These are phyloP conservation scores for Deladenus siricidicola DNA, from an alignment of 2,888 invertebrate species.

Conservation along the genomic window DNA sequence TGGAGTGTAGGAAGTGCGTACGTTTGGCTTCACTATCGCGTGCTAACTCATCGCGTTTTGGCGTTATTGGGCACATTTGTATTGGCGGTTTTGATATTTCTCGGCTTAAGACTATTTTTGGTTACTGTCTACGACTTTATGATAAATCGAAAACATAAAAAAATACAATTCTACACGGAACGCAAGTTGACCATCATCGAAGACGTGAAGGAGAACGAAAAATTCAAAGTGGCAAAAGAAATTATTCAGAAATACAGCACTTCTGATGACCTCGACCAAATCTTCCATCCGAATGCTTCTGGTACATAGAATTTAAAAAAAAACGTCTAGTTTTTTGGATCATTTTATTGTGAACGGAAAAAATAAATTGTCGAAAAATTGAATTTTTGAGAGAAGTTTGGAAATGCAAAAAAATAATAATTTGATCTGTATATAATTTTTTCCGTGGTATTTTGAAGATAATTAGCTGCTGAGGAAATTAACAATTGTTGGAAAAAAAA, in stretches of 20 bases:
- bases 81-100: slow-evolving; percentile 6
- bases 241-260: slow-evolving; percentile 32
- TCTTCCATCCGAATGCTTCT: not conserved
- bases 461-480: too few species aligned
- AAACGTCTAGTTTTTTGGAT: too few species aligned
- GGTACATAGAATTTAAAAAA: too few species aligned
- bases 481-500: too few species aligned
- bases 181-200: slow-evolving; percentile 64
- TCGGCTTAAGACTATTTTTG: slow-evolving; percentile 2
- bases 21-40: slow-evolving; percentile 6
- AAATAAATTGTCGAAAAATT: too few species aligned
- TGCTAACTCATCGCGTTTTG: not conserved
- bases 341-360: too few species aligned
- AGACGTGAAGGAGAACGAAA: slow-evolving; percentile 92
- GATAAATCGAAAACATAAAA: slow-evolving; percentile 15
- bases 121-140: slow-evolving; percentile 17
- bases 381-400: too few species aligned
- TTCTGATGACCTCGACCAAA: slow-evolving; percentile 20
- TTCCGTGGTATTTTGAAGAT: too few species aligned
- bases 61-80: not conserved
- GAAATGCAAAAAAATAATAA: too few species aligned
- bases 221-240: slow-evolving; percentile 66
- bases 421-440: too few species aligned
- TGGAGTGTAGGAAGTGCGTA: not conserved
- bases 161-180: slow-evolving; percentile 15